Evolutionary conservation across 2,113 vertebrate species (phyloP).

Genomic region (Sinocyclocheilus maitianheensis): DNA sequence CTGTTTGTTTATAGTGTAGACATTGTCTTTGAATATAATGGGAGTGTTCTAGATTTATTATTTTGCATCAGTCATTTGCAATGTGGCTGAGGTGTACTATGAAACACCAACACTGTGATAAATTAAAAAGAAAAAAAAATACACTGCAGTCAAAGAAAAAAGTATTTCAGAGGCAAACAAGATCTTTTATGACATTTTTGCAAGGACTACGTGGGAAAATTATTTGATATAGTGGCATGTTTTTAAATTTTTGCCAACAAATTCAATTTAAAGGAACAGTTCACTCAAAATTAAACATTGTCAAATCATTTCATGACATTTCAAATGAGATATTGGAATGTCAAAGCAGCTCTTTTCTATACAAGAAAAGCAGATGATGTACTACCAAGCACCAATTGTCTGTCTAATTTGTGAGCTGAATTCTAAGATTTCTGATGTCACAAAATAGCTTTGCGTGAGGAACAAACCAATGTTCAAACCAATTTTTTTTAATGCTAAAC

Average conservation of each 20-base stretch:
- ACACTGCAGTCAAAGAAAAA: not conserved
- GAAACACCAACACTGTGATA: not conserved
- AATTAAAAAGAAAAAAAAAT: not conserved
- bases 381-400: not conserved
- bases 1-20: not conserved
- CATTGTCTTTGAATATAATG: not conserved
- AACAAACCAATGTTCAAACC: too few relatives aligned
- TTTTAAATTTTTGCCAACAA: not conserved
- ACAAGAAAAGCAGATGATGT: not conserved
- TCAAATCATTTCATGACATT: not conserved
- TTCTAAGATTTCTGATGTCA: not conserved
- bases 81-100: constrained; percentile 10
- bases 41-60: not conserved
- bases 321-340: not conserved
- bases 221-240: not conserved
- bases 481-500: too few relatives aligned
- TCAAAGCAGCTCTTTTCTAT: not conserved
- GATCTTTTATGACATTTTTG: not conserved
- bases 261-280: not conserved
- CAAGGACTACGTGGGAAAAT: too few relatives aligned
- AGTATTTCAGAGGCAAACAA: not conserved
- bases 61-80: not conserved
- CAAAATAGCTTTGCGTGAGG: too few relatives aligned
- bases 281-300: not conserved
- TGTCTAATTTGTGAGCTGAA: too few relatives aligned